phyloP scores from a whole-genome alignment of 2,888 invertebrate genomes.

The Hemicrepidius hirtus region DNA sequence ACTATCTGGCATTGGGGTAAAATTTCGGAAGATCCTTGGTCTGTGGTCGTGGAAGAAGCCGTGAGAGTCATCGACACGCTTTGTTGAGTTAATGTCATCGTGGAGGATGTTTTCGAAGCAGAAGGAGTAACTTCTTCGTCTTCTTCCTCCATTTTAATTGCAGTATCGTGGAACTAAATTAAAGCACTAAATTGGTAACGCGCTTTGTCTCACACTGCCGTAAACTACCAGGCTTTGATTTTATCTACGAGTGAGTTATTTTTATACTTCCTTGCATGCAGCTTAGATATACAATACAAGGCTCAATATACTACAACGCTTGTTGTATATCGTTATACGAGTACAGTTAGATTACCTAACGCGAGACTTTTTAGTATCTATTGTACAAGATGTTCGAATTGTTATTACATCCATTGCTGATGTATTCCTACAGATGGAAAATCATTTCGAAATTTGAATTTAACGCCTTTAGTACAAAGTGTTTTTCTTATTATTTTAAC shows the following conservation, averaged over 20 bases:
- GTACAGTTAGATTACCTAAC: no score
- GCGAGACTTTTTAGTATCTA: no score
- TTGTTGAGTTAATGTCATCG: constrained; percentile 68
- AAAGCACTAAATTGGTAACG: constrained; percentile 33
- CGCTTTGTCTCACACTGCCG: constrained; percentile 9
- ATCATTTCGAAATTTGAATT: no score
- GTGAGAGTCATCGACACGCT: constrained; percentile 62
- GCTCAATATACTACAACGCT: no score
- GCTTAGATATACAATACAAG: neutral
- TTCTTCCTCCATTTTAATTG: constrained; percentile 66
- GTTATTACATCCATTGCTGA: no score
- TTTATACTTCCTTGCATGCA: constrained; percentile 25
- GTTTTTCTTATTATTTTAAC: no score
- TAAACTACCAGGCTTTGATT: constrained; percentile 41
- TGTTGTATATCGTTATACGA: no score
- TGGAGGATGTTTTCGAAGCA: constrained; percentile 67
- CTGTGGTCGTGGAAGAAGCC: constrained; percentile 59
- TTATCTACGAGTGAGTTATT: constrained; percentile 17
- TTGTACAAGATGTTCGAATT: no score
- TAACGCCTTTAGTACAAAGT: no score
- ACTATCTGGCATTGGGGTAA: constrained; percentile 71
- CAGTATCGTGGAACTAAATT: constrained; percentile 34
- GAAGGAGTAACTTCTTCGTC: constrained; percentile 68
- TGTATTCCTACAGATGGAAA: no score
- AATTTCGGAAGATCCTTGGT: constrained; percentile 56